These are phyloP conservation scores for Idaea straminata DNA, from an alignment of 2,888 invertebrate genomes.

Conservation along the genomic window DNA sequence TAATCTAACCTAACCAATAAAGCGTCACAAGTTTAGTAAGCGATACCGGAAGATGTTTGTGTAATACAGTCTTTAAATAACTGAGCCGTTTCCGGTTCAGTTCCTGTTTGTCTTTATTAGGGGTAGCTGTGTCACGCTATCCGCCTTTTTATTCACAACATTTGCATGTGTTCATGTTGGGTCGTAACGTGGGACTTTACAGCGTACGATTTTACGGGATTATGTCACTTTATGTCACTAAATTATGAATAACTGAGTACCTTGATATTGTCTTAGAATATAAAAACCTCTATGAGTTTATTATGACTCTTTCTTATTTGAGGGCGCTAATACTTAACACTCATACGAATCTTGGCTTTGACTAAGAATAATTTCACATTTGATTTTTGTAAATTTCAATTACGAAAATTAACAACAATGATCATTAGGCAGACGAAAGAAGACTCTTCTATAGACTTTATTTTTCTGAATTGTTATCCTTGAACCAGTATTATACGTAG, in stretches of 20 bases:
- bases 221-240: background rate
- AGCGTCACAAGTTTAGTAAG: background rate
- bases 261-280: background rate
- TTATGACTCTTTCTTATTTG: too few species aligned
- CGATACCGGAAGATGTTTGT: background rate
- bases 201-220: background rate
- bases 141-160: background rate
- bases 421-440: too few species aligned
- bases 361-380: background rate
- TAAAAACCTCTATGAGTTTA: too few species aligned
- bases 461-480: too few species aligned
- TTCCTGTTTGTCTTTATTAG: background rate
- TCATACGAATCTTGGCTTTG: background rate
- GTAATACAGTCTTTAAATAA: slow-evolving; percentile 1
- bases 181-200: background rate
- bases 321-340: too few species aligned
- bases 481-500: too few species aligned
- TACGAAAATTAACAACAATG: too few species aligned
- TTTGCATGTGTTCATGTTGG: background rate
- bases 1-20: background rate
- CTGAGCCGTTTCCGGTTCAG: background rate
- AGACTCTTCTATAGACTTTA: too few species aligned
- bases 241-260: background rate
- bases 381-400: too few species aligned
- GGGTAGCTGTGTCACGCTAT: background rate